phyloP scores from a whole-genome alignment of 2,797 vertebrate genomes.

The Sus cebifrons region DNA sequence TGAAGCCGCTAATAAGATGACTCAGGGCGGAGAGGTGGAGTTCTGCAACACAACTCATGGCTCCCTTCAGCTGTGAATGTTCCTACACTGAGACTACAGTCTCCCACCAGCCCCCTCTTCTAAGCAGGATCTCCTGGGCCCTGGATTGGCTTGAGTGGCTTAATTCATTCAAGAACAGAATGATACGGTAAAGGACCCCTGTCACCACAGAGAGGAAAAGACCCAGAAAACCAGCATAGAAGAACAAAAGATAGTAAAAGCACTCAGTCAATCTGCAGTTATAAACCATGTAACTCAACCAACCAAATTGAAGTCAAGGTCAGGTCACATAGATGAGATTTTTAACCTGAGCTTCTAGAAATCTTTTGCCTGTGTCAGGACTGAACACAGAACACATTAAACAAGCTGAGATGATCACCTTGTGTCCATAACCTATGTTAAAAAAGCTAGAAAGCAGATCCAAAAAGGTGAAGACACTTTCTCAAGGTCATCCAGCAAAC shows the following conservation, averaged over 20 bases:
- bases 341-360: not conserved
- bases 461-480: not conserved
- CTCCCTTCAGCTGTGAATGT: not conserved
- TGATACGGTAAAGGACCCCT: not conserved
- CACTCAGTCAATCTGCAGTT: not conserved
- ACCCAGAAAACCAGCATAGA: not conserved
- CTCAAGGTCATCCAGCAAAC: not conserved
- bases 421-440: not conserved
- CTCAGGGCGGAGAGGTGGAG: not conserved
- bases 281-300: not conserved
- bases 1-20: constrained; percentile 31
- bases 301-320: not conserved
- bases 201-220: not conserved
- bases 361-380: not conserved
- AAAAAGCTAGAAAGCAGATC: not conserved
- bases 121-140: not conserved
- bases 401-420: not conserved
- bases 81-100: not conserved
- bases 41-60: not conserved
- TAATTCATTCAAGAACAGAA: constrained; percentile 10
- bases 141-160: not conserved
- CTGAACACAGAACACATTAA: not conserved
- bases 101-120: not conserved
- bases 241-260: not conserved
- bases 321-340: not conserved